Percentiles rank a stretch among this genome's conserved stretches.
These are phyloP conservation scores for Nothoprocta perdicaria DNA, from an alignment of 2,113 vertebrate genomes.

Conservation along the genomic window DNA sequence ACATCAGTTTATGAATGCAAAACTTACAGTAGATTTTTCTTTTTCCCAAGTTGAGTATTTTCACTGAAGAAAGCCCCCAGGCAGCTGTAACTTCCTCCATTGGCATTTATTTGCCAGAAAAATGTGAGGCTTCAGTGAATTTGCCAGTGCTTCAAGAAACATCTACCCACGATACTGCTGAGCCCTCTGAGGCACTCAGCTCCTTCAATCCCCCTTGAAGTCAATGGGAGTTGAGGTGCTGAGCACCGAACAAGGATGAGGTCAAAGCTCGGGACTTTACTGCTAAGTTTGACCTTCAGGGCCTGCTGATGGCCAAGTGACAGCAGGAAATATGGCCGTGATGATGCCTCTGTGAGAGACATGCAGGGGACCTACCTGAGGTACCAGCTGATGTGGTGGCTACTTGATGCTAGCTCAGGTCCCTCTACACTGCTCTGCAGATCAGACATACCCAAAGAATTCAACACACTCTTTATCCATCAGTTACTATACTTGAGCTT, in stretches of 20 bases:
- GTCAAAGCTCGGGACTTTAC: neutral
- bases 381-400: neutral
- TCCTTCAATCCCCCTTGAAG: neutral
- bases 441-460: neutral
- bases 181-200: neutral
- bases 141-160: conserved; percentile 52
- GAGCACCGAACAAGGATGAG: neutral
- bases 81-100: conserved; percentile 60
- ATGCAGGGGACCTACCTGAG: neutral
- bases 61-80: conserved; percentile 65
- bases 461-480: neutral
- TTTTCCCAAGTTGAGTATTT: conserved; percentile 38
- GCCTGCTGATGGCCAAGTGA: neutral
- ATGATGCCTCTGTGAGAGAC: rapidly evolving
- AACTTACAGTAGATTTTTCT: conserved; percentile 73
- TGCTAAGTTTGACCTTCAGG: neutral
- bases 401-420: neutral
- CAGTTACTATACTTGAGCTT: neutral
- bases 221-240: neutral
- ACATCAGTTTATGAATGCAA: conserved; percentile 75
- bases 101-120: conserved; percentile 75
- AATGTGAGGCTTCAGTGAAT: conserved; percentile 49
- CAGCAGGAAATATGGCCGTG: neutral
- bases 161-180: neutral
- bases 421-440: neutral